phyloP scores from a whole-genome alignment of 2,797 vertebrate genomes.

The Centroberyx gerrardi region DNA sequence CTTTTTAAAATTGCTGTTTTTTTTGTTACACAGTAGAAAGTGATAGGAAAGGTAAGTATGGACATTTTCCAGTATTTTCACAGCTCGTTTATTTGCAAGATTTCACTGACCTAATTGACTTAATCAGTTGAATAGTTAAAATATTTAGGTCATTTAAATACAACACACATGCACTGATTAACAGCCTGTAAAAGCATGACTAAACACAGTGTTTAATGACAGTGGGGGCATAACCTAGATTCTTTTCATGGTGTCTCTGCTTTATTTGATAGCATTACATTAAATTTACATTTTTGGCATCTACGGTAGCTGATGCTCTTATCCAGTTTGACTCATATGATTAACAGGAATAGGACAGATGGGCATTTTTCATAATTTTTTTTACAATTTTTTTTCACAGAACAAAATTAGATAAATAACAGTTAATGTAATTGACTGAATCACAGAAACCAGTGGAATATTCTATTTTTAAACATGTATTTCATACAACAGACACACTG shows the following conservation, averaged over 20 bases:
- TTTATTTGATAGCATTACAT: constrained; percentile 9
- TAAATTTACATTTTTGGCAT: constrained; percentile 21
- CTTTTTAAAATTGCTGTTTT: constrained; percentile 8
- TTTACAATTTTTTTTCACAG: neutral
- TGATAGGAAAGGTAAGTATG: neutral
- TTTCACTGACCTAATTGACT: constrained; percentile 38
- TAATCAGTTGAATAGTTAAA: constrained; percentile 13
- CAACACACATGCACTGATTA: constrained; percentile 9
- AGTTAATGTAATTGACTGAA: constrained; percentile 10
- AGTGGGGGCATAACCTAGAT: no score
- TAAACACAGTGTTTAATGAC: constrained; percentile 5
- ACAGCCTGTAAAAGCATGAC: neutral
- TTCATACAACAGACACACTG: neutral
- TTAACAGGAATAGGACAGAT: constrained; percentile 20
- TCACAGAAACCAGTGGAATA: neutral
- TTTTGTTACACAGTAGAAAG: neutral
- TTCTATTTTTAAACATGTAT: constrained; percentile 9
- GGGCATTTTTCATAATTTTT: constrained; percentile 13
- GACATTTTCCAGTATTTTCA: constrained; percentile 3
- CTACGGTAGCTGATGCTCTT: constrained; percentile 4
- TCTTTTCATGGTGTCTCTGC: constrained; percentile 12
- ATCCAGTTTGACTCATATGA: constrained; percentile 19
- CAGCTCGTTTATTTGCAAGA: constrained; percentile 25
- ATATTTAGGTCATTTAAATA: constrained; percentile 20
- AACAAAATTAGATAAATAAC: neutral